Conservation (phyloP, 2,113 vertebrate genomes). For the Ageneiosus marmoratus region DNA sequence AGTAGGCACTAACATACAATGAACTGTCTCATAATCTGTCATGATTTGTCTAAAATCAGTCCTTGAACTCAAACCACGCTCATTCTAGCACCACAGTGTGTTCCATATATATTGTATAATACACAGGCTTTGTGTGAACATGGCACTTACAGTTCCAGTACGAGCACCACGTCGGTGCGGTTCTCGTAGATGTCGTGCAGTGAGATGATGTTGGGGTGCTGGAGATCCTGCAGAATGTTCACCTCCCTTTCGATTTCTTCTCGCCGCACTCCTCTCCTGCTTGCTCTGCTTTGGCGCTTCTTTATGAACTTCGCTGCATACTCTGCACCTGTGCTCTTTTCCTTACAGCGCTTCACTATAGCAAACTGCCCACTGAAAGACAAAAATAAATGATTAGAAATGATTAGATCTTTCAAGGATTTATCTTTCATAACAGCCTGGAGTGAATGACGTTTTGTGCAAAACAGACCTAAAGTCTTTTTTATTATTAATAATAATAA, state of each 20-base stretch:
- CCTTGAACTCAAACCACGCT: neutral
- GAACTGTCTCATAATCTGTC: neutral
- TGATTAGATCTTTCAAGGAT: neutral
- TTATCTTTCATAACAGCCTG: neutral
- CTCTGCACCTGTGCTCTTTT: slow-evolving; percentile 79
- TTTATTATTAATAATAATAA: too few relatives aligned
- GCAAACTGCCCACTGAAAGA: slow-evolving; percentile 91
- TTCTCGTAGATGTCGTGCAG: slow-evolving; percentile 93
- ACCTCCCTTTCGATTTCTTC: slow-evolving; percentile 94
- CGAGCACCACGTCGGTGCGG: slow-evolving; percentile 91
- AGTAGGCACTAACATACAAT: neutral
- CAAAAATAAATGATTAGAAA: slow-evolving; percentile 1
- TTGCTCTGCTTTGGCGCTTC: slow-evolving; percentile 85
- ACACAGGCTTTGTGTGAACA: neutral
- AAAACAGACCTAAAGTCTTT: neutral
- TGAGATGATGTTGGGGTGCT: slow-evolving; percentile 85
- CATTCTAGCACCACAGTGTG: neutral
- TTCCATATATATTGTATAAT: neutral
- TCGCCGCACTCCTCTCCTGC: slow-evolving; percentile 84
- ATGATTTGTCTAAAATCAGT: neutral
- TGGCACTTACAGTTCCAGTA: slow-evolving; percentile 94
- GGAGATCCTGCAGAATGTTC: slow-evolving; percentile 85
- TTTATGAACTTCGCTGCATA: slow-evolving; percentile 96
- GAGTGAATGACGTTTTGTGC: neutral
- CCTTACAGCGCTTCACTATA: slow-evolving; percentile 87